Base-by-base conservation (phyloP, 2,797 vertebrate genomes). In the Discoglossus pictus region DNA sequence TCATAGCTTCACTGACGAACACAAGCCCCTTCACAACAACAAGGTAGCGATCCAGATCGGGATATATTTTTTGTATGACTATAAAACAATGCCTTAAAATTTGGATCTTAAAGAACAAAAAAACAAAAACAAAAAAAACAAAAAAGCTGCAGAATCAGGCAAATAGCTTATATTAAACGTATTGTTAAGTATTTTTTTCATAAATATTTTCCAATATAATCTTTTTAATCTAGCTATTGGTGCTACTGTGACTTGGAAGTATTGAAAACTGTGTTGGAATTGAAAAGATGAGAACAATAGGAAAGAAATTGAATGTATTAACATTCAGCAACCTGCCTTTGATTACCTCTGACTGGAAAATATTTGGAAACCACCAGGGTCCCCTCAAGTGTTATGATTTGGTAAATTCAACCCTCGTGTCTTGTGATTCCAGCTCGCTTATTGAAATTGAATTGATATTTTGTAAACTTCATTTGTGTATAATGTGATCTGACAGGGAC, bases 401-500 rank as follows among this genome's bases (percentile, higher is more conserved):
- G 80, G 87, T 88, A 88, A 89, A 90, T 88, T 89, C 89, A 81
- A 75, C 79, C 88, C 78, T 82, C 73, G 78, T 83, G 83, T 87
- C 82, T 90, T 91, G 88, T 84, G 88, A 90, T 89, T 89, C 82
- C 86, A 84, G 85, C 83, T 86, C 79, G 75, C 82, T 91, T 92
- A 90, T 90, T 94, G 94, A 94, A 97, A 98, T 93, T 93, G 95
- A 98, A 99, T 98, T 97, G 95, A 99, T 98, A 98, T 97, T 98
- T 97, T 95, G 94, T 95, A 98, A 95, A 95, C 90, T 94, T 98
- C 94, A 99, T 98, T 99, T 98, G 93, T 83, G 91, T 92, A 94
- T 98, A 99, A 99, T 95, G 91, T 84, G 91, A 97, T 96, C 94
- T 98, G 97, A 98, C 97, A 98, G 97, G 93, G 92, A 99, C 97